Base-by-base conservation (phyloP, 1,140 invertebrate genomes). In the Dendroctonus valens region DNA sequence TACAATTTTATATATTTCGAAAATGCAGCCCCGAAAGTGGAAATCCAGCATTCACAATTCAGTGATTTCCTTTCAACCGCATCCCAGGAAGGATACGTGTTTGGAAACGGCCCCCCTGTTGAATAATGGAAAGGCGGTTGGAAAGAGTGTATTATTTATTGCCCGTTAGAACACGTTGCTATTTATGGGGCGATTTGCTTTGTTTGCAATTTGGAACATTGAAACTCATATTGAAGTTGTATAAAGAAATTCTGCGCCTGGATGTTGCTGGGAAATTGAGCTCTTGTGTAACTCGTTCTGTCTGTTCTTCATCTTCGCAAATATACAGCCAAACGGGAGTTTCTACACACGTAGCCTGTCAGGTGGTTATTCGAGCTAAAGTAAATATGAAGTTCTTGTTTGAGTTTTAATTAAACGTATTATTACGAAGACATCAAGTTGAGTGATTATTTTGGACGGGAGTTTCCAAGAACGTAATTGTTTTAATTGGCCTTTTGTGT, bases 71-170 rank as follows among this genome's bases (percentile, higher is more conserved):
- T 48, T 48, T 48, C 14, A 8, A 14, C 14, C 11, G 14, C 11
- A 48, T 7, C 46, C 46, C 7, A 48, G 11, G 14, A 48, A 48
- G 7, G 46, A 48, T 48, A n/a, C 46, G 5, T 48, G 46, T 14
- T 14, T 48, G 11, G 46, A 26, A 26, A 26, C n/a, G 26, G 26
- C 26, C 26, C 26, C 46, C 14, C 14, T 37, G 50, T 52, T 52
- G 50, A 52, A 52, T 52, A 52, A 52, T 52, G 14, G 12, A 52
- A 52, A 26, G 5, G 15, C n/a, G 50, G 9, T 26, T 26, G 9
- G 12, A 14, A 52, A 52, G 50, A 7, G 50, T 52, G 50, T 52
- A 52, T 52, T 52, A 52, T 52, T 52, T 52, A 52, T 8, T 26
- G 50, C 37, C 37, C 37, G 50, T 52, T 52, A 52, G 9, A 52